Evolutionary conservation across 2,797 vertebrate genomes (phyloP).

Genomic region (Anguilla obscura): DNA sequence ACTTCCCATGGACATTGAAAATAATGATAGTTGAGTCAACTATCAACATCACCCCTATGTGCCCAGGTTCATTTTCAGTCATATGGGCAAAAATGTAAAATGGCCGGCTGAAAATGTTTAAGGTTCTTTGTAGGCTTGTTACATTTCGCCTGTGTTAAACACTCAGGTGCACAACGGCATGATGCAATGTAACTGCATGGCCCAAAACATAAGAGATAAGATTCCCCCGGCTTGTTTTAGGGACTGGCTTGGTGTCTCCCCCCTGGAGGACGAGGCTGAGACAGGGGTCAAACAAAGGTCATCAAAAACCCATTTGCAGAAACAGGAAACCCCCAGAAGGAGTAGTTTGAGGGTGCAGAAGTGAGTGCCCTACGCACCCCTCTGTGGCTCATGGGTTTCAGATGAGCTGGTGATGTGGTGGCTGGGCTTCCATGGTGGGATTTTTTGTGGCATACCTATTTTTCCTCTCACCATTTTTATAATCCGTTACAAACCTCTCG

Average conservation of each 20-base stretch:
- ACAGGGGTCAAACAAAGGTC: conserved; percentile 1
- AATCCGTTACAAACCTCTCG: neutral
- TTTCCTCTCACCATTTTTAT: neutral
- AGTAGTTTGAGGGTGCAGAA: conserved; percentile 40
- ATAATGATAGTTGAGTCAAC: neutral
- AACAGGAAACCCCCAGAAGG: conserved; percentile 55
- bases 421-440: neutral
- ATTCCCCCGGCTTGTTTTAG: conserved; percentile 42
- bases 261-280: conserved; percentile 43
- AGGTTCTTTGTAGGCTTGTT: neutral
- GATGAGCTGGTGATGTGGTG: neutral
- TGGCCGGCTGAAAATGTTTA: neutral
- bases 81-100: neutral
- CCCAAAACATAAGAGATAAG: neutral
- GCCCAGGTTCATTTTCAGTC: too few relatives aligned
- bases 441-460: neutral
- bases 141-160: neutral
- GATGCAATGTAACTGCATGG: neutral
- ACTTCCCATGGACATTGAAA: neutral
- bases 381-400: neutral
- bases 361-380: conserved; percentile 52
- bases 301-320: conserved; percentile 48
- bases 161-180: neutral
- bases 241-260: conserved; percentile 42
- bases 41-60: too few relatives aligned